A percentile compares a stretch with the other conserved stretches of the same genome.
These are phyloP conservation scores for Chunga burmeisteri DNA, from an alignment of 2,113 vertebrate species.

Conservation along the genomic window DNA sequence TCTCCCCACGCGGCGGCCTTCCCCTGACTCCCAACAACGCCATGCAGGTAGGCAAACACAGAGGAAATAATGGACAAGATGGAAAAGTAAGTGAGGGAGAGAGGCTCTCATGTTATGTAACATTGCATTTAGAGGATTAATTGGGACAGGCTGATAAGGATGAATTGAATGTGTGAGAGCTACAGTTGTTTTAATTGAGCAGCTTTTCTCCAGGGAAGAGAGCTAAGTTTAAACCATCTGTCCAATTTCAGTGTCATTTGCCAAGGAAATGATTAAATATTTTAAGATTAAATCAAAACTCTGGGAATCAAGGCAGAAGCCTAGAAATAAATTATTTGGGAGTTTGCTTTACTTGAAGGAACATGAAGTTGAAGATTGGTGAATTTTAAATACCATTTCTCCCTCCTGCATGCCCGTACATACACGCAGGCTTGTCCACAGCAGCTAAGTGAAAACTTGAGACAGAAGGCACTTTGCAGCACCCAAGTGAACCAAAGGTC, in stretches of 20 bases:
- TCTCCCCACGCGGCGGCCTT: neutral
- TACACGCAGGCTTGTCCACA: neutral
- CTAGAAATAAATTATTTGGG: neutral
- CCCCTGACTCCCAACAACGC: neutral
- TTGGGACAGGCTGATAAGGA: slow-evolving; percentile 61
- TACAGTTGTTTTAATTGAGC: slow-evolving; percentile 64
- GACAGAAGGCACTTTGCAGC: neutral
- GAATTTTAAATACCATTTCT: neutral
- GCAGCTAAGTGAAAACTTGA: neutral
- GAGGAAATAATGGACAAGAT: neutral
- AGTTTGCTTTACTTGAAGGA: neutral
- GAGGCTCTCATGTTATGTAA: slow-evolving; percentile 26
- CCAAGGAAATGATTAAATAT: slow-evolving; percentile 63
- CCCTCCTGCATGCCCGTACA: accelerated
- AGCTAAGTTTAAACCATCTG: slow-evolving; percentile 69
- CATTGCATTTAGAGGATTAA: slow-evolving; percentile 46
- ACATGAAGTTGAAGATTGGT: neutral
- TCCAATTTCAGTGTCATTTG: slow-evolving; percentile 61
- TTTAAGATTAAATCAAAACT: slow-evolving; percentile 60
- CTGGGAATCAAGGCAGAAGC: neutral
- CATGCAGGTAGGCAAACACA: neutral
- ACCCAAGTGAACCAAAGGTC: neutral
- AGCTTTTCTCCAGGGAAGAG: slow-evolving; percentile 55
- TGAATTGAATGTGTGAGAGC: slow-evolving; percentile 51
- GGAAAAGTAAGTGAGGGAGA: slow-evolving; percentile 42